These are phyloP conservation scores for Piliocolobus tephrosceles DNA, from an alignment of 2,113 vertebrate species.

Conservation along the genomic window DNA sequence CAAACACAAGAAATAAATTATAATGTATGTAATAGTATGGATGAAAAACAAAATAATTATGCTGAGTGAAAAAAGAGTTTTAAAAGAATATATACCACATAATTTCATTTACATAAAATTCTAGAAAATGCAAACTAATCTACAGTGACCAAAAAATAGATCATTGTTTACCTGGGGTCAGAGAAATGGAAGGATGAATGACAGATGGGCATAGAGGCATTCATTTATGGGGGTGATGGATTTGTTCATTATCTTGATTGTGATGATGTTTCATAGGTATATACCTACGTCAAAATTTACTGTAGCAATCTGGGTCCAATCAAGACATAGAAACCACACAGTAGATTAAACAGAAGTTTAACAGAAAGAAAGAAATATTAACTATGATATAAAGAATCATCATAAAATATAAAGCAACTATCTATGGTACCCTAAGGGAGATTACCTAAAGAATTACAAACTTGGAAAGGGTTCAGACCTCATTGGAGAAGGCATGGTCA, in stretches of 20 bases:
- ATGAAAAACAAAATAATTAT: constrained; percentile 29
- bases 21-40: neutral
- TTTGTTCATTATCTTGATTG: neutral
- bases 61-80: neutral
- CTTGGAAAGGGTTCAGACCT: neutral
- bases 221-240: neutral
- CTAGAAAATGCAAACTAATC: neutral
- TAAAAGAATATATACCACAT: neutral
- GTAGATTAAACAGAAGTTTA: neutral
- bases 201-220: neutral
- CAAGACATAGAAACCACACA: neutral
- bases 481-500: neutral
- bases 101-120: neutral
- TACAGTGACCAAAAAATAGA: neutral
- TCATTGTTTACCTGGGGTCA: neutral
- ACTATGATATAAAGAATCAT: neutral
- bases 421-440: neutral
- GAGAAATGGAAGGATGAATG: neutral
- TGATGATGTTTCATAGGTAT: neutral
- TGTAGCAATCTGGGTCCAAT: neutral
- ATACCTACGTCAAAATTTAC: neutral
- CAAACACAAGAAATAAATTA: constrained; percentile 18
- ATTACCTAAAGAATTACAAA: neutral
- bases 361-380: neutral
- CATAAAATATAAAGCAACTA: neutral